Evolutionary conservation across 2,888 invertebrate species (phyloP), one percentile per base, ranked within the genome.

Genomic region (Heliconius aoede): DNA sequence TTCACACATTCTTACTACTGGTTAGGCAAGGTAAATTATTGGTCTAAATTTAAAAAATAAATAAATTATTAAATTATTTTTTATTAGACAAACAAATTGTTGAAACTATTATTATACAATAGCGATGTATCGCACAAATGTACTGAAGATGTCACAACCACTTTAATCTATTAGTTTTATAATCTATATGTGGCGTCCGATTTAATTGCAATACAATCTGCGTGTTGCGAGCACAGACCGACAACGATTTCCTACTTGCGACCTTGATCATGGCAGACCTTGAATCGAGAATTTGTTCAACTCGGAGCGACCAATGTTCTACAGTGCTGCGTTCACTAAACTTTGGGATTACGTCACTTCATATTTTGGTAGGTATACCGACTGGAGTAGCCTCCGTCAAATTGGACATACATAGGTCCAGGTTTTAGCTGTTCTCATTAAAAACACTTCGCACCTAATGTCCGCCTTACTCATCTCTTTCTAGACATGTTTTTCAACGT

Each of bases 321-420:
- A 86, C 86, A 86, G 85, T 83, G 84, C 87, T 80, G 87, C 93
- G 94, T 93, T 94, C 93, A 93, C 91, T 93, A 93, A 92, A 93
- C 93, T 93, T 90, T 92, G 86, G 81, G 83, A 88, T 93, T 93
- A 90, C 92, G 91, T 93, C 92, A 93, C 86, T 86, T 83, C 83
- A 80, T 90, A 88, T 91, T 91, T 91, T 87, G 85, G 87, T 86
- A 84, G 84, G 73, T 75, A 79, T 60, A 69, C 64, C n/a, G 82
- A 84, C 85, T 86, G 40, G 88, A 89, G 89, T 88, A 88, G 87
- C 88, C 89, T 90, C 84, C 78, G 80, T 82, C 81, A 85, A 86
- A 88, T 24, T 13, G 88, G 89, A 89, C 88, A n/a, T n/a, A n/a
- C n/a, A n/a, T 85, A 87, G 83, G 87, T 86, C 88, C 88, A 86